A percentile compares a stretch with the other conserved stretches of the same genome.
phyloP scores from a whole-genome alignment of 2,797 vertebrate species.

The Dendrocincla tyrannina region DNA sequence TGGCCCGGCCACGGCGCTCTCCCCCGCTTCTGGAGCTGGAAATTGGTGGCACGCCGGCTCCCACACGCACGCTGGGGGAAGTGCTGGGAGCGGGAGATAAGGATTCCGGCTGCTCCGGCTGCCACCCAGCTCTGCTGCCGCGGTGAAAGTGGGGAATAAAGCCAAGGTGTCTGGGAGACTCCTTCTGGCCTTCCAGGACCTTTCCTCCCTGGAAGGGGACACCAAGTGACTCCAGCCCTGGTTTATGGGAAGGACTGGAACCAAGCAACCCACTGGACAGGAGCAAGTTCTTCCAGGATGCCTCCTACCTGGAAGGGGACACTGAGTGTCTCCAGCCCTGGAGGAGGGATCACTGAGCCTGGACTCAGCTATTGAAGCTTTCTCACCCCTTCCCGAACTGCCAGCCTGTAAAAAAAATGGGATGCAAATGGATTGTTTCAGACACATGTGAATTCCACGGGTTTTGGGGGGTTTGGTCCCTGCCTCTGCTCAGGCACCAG shows the following conservation, averaged over 20 bases:
- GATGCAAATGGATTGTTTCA: background rate
- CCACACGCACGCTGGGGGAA: constrained; percentile 84
- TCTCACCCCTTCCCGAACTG: fast-evolving
- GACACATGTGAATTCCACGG: fast-evolving
- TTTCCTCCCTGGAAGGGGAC: background rate
- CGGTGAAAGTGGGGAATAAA: constrained; percentile 24
- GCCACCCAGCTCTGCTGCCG: constrained; percentile 43
- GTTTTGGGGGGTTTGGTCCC: background rate
- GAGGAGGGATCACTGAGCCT: background rate
- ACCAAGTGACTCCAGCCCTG: fast-evolving
- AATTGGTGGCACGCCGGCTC: constrained; percentile 82
- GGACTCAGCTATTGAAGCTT: background rate
- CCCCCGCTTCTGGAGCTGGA: constrained; percentile 46
- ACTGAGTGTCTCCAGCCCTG: no score
- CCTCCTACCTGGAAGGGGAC: background rate
- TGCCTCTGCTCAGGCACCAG: background rate
- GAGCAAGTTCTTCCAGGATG: background rate
- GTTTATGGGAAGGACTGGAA: background rate
- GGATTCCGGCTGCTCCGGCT: constrained; percentile 77
- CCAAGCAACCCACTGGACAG: fast-evolving
- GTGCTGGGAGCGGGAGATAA: constrained; percentile 93
- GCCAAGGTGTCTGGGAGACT: background rate
- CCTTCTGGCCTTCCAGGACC: background rate
- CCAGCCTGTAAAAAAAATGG: background rate
- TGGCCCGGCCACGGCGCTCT: constrained; percentile 75